Conservation (phyloP, 2,113 vertebrate genomes). For the Arvicanthis niloticus region DNA sequence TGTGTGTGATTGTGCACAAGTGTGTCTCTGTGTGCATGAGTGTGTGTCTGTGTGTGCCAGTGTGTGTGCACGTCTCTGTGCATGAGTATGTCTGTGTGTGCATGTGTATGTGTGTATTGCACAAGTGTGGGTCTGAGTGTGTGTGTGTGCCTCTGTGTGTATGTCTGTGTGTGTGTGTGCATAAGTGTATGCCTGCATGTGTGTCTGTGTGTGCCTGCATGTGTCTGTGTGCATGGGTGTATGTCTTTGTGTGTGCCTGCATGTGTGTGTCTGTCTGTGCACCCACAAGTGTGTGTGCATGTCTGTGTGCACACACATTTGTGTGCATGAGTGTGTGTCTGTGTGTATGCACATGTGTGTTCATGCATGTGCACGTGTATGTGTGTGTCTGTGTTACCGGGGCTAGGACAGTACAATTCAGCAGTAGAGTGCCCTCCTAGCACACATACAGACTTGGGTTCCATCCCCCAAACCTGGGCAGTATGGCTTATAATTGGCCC, state of each 20-base stretch:
- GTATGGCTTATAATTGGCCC: accelerated
- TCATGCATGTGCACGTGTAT: neutral
- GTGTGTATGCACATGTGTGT: neutral
- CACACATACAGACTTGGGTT: neutral
- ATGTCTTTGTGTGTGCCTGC: neutral
- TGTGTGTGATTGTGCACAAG: neutral
- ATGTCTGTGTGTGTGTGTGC: neutral
- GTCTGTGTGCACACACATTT: neutral
- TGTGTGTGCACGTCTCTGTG: neutral
- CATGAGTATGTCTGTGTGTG: neutral
- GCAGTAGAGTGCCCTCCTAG: neutral
- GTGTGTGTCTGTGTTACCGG: neutral
- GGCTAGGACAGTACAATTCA: neutral
- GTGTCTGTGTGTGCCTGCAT: neutral
- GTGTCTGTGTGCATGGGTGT: neutral
- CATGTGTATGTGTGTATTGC: too few species aligned
- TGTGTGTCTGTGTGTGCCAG: neutral
- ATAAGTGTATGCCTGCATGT: too few species aligned
- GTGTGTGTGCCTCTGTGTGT: neutral
- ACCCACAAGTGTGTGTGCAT: neutral
- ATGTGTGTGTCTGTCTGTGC: neutral
- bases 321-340: neutral
- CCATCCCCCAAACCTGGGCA: neutral
- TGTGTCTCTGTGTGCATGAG: neutral
- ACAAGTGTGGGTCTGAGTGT: neutral